These are phyloP conservation scores for Antheraea yamamai DNA, from an alignment of 2,888 invertebrate species.

Conservation along the genomic window DNA sequence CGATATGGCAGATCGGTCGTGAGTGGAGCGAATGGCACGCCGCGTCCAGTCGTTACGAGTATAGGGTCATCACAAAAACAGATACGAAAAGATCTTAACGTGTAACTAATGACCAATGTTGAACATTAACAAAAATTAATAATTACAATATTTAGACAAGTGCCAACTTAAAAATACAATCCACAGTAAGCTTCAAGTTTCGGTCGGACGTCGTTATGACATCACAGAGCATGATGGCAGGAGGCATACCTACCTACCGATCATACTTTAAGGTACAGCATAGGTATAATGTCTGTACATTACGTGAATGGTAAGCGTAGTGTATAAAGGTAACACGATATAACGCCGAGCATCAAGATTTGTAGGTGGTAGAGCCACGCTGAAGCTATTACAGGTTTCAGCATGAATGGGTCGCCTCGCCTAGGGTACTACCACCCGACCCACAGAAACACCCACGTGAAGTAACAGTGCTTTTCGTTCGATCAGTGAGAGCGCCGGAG, in stretches of 20 bases:
- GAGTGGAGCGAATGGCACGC: slow-evolving; percentile 66
- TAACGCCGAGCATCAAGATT: no score
- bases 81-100: not conserved
- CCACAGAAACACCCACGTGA: no score
- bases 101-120: not conserved
- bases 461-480: no score
- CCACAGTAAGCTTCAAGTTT: not conserved
- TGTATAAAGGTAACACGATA: no score
- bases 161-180: not conserved
- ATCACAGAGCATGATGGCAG: not conserved
- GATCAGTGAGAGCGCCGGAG: no score
- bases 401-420: no score
- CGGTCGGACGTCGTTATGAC: not conserved
- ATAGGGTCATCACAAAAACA: not conserved
- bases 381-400: no score
- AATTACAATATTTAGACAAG: no score
- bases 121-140: not conserved
- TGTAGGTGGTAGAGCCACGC: no score
- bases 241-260: not conserved
- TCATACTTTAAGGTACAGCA: not conserved
- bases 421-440: no score
- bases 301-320: no score
- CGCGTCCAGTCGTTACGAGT: slow-evolving; percentile 33
- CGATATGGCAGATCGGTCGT: slow-evolving; percentile 43
- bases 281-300: no score